phyloP scores from a whole-genome alignment of 2,113 vertebrate species.

The Mesitornis unicolor region DNA sequence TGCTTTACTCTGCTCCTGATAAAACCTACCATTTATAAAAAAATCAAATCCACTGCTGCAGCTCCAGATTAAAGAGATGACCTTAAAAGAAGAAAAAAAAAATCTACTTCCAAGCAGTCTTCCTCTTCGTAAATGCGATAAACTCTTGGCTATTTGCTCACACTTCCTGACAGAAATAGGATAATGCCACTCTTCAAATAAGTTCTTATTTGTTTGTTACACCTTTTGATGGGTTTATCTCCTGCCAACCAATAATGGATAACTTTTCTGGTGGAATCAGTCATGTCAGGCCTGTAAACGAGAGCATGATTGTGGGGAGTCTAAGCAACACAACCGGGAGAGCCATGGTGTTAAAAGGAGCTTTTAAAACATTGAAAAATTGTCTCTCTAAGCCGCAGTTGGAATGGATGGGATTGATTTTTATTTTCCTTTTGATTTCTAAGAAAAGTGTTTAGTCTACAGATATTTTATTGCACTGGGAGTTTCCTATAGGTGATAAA shows the following conservation, averaged over 20 bases:
- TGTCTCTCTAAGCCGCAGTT: not conserved
- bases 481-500: not conserved
- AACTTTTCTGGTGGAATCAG: constrained; percentile 46
- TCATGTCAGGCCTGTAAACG: constrained; percentile 26
- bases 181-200: constrained; percentile 61
- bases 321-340: not conserved
- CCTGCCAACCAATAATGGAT: constrained; percentile 50
- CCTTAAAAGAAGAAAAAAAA: constrained; percentile 18
- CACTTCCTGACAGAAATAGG: constrained; percentile 49
- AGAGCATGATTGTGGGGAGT: not conserved
- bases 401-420: constrained; percentile 7
- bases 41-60: constrained; percentile 43
- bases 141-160: constrained; percentile 44
- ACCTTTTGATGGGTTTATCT: constrained; percentile 66
- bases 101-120: constrained; percentile 18
- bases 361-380: constrained; percentile 22
- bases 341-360: not conserved
- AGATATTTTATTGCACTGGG: not conserved
- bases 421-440: constrained; percentile 33
- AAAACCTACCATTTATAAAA: constrained; percentile 54
- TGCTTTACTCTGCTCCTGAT: constrained; percentile 31
- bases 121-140: constrained; percentile 37
- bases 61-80: constrained; percentile 54
- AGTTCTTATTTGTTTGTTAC: constrained; percentile 55
- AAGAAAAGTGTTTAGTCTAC: not conserved